These are phyloP conservation scores for Eulemur rufifrons DNA, from an alignment of 2,113 vertebrate species.

Conservation along the genomic window DNA sequence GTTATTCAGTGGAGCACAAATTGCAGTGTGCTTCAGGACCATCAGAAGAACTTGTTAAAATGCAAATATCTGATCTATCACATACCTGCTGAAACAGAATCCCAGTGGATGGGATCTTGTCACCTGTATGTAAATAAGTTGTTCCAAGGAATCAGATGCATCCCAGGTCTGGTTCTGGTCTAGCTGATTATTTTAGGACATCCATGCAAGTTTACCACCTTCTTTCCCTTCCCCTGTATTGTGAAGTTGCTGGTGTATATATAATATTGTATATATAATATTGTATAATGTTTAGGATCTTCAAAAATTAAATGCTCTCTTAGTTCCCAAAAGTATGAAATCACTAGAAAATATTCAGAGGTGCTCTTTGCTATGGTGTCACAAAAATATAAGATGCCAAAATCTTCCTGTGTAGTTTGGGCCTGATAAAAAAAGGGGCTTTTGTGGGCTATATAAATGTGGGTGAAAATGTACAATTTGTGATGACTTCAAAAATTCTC, in stretches of 20 bases:
- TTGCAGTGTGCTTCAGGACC: neutral
- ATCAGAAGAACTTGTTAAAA: slow-evolving; percentile 3
- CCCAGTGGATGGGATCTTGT: slow-evolving; percentile 33
- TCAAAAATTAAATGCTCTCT: neutral
- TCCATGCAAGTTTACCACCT: neutral
- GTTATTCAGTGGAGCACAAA: neutral
- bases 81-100: slow-evolving; percentile 5
- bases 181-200: slow-evolving; percentile 5
- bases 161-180: neutral
- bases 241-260: neutral
- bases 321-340: neutral
- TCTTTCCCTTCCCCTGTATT: neutral
- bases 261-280: neutral
- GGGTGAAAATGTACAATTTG: neutral
- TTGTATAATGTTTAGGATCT: neutral
- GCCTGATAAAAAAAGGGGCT: neutral
- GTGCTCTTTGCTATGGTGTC: neutral
- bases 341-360: neutral
- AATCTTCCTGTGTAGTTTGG: neutral
- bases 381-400: neutral
- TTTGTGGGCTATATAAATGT: neutral
- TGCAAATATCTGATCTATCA: slow-evolving; percentile 8
- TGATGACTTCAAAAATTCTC: neutral
- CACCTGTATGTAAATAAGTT: slow-evolving; percentile 29
- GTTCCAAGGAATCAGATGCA: neutral